Evolutionary conservation across 2,888 invertebrate genomes (phyloP), one percentile per base, ranked within the genome.

Genomic region (Stenotaenia linearis): DNA sequence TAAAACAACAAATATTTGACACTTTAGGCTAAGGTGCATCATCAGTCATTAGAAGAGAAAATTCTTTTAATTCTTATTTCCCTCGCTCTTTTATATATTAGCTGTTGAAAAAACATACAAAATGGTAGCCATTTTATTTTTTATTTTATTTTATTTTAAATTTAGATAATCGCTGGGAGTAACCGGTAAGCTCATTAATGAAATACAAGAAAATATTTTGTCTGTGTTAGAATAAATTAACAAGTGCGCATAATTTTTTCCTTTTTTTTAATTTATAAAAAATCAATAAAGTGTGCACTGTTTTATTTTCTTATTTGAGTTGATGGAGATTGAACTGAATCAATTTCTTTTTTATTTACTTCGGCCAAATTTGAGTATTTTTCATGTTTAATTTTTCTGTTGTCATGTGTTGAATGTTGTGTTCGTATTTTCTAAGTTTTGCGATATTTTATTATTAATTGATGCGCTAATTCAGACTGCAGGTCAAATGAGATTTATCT

Each of bases 111-210:
- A n/a, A 45, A 12, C 9, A 1, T 78, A 78, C 61, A 23, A 30
- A 61, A 61, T 50, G 78, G 56, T 78, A 61, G 30, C 28, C 61
- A 37, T 21, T 40, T 40, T 77, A 45, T 40, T 18, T 75, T 75
- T 30, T n/a, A 12, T 75, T 75, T 23, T 75, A n/a, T 75, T 35
- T 35, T 21, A 21, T 76, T 76, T 76, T 30, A 10, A n/a, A 10
- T 78, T 78, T 61, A 61, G 61, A 25, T 61, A 25, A 61, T 21
- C 40, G 35, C 28, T 77, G 35, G 77, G 30, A 77, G 77, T 75
- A 15, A 28, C 30, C 40, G 77, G 61, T 61, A 61, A 61, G 61
- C 45, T 15, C 25, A 61, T 15, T 25, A 25, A 61, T 6, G 61
- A 25, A 21, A 40, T 9, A 40, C 40, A 40, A 12, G n/a, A 45